Evolutionary conservation across 23 tunicate species (phyloP).

Genomic region (Ascidia mentula): DNA sequence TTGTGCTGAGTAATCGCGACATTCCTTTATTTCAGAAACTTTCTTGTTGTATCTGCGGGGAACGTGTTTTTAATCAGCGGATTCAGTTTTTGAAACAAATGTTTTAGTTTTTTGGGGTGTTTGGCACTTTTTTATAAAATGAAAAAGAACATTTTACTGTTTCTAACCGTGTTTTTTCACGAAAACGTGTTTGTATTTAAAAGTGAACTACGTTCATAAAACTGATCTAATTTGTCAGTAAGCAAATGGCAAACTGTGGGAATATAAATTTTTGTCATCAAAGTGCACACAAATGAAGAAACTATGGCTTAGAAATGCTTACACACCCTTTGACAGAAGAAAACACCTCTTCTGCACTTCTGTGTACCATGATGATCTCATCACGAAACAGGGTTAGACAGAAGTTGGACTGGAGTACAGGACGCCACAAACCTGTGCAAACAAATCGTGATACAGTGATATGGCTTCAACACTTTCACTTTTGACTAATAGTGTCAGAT

Average conservation of each 20-base stretch:
- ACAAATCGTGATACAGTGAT: background rate
- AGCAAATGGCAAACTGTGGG: no score
- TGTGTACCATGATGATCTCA: constrained; percentile 87
- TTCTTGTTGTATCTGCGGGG: constrained; percentile 89
- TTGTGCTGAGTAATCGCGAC: constrained; percentile 76
- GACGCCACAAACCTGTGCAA: constrained; percentile 82
- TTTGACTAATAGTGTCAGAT: no score
- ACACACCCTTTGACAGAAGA: constrained; percentile 74
- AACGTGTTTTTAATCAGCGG: no score
- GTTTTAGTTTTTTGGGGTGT: background rate
- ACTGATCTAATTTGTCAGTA: no score
- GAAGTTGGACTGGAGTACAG: constrained; percentile 81
- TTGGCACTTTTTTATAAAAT: background rate
- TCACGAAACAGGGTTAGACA: constrained; percentile 92
- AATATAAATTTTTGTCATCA: no score
- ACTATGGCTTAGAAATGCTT: no score
- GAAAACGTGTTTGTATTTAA: no score
- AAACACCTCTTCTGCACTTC: constrained; percentile 80
- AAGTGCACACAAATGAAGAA: no score
- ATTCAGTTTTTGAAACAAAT: no score
- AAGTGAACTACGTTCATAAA: no score
- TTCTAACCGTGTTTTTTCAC: no score
- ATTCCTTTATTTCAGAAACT: constrained; percentile 84
- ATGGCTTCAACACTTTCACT: no score
- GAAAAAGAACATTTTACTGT: background rate